Conservation (phyloP, 2,797 vertebrate species). For the Malurus leucopterus region DNA sequence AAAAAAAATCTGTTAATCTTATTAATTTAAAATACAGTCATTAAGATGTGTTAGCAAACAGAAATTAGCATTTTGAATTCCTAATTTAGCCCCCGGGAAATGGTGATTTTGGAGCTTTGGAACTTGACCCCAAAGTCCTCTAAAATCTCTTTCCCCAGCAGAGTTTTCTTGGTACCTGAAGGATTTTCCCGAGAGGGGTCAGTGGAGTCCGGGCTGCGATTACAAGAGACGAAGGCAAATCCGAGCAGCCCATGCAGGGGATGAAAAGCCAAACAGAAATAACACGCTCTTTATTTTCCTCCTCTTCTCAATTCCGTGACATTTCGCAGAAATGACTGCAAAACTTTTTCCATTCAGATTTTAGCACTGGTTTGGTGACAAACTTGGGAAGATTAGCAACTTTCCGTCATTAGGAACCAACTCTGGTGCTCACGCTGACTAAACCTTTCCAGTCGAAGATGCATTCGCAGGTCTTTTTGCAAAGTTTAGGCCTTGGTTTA, state of each 20-base stretch:
- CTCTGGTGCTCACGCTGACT: slow-evolving; percentile 24
- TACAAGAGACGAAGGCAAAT: neutral
- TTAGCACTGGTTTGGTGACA: slow-evolving; percentile 47
- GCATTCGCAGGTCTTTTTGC: slow-evolving; percentile 23
- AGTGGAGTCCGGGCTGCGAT: neutral
- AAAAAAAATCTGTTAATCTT: neutral
- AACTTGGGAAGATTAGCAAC: slow-evolving; percentile 45
- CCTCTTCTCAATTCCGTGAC: slow-evolving; percentile 11
- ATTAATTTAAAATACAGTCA: neutral
- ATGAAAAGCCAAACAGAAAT: neutral
- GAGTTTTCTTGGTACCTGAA: neutral
- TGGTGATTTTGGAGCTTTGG: neutral
- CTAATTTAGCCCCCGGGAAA: neutral
- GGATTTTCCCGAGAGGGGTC: neutral
- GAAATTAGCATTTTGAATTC: neutral
- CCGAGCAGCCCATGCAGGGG: neutral
- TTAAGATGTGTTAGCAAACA: neutral
- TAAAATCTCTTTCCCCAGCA: neutral
- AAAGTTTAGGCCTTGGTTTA: neutral
- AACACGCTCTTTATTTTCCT: neutral
- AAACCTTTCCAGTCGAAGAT: slow-evolving; percentile 33
- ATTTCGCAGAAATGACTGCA: slow-evolving; percentile 47
- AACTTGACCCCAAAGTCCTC: neutral
- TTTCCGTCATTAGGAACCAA: slow-evolving; percentile 40
- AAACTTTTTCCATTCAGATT: slow-evolving; percentile 52